Evolutionary conservation across 2,888 invertebrate species (phyloP), one percentile per base, ranked within the genome.

Genomic region (Lordiphosa fenestrarum): DNA sequence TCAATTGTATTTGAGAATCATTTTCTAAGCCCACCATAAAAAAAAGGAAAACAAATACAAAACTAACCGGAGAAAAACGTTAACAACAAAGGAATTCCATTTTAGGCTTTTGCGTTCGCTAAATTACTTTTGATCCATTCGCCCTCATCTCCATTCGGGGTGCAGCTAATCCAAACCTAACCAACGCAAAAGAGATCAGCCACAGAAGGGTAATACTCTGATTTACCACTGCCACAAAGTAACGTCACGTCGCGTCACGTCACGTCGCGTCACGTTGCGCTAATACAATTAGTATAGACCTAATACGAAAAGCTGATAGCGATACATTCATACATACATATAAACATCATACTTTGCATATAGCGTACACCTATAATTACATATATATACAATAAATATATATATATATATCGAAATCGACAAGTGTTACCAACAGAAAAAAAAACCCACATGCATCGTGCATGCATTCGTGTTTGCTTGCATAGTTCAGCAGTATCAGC

Each of bases 151-250:
- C 30, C 30, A 30, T 30, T 30, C 30, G 7, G 15, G 56, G 48
- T 57, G 54, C 59, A 81, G 30, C 49, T 39, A 35, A 54, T 53
- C 40, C 53, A 38, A 47, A 53, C 59, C 52, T 36, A 48, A 53
- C 48, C 53, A 58, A 59, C 53, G 35, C 35, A 44, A n/a, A 38
- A 36, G 23, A 56, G 47, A 50, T 56, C 61, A 74, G 64, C 56
- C 58, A 56, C 46, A 57, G 58, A 72, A 54, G 69, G 68, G 66
- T 63, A 84, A 77, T 80, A 83, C 84, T 87, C 85, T 84, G 75
- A 84, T 77, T 68, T 73, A 86, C 88, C 87, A 87, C 87, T 87
- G 87, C 87, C 87, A 88, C 87, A 76, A 70, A 66, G 61, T 51
- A 53, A 53, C 2, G 30, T 30, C 7, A 9, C 30, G 30, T 30